Conservation (phyloP, 2,113 vertebrate genomes). For the Poicephalus meyeri region DNA sequence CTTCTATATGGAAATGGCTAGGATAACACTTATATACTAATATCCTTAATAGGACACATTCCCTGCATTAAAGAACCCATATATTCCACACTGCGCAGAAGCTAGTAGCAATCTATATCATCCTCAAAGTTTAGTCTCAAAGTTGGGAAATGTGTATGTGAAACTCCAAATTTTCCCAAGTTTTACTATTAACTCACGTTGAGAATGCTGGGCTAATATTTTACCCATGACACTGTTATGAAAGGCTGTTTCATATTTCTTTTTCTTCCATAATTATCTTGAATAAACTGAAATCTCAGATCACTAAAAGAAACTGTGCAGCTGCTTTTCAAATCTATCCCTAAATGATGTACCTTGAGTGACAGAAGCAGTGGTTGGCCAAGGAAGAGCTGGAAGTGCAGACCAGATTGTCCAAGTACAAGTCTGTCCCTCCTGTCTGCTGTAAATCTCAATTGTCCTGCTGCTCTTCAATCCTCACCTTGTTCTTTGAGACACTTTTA, state of each 20-base stretch:
- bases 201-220: background rate
- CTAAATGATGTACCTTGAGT: no score
- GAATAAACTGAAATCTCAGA: background rate
- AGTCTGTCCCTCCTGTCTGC: background rate
- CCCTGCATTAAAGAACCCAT: background rate
- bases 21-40: background rate
- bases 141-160: background rate
- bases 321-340: background rate
- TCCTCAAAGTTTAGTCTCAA: background rate
- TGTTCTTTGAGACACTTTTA: background rate
- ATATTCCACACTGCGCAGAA: background rate
- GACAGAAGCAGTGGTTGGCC: background rate
- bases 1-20: background rate
- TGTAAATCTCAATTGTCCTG: background rate
- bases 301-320: background rate
- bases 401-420: background rate
- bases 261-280: background rate
- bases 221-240: background rate
- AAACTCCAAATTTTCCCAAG: background rate
- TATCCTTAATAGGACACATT: background rate
- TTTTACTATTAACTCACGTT: background rate
- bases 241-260: background rate
- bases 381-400: background rate
- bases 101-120: rapidly evolving
- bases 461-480: background rate